Conservation (phyloP, 2,797 vertebrate genomes). For the Arremon aurantiirostris region DNA sequence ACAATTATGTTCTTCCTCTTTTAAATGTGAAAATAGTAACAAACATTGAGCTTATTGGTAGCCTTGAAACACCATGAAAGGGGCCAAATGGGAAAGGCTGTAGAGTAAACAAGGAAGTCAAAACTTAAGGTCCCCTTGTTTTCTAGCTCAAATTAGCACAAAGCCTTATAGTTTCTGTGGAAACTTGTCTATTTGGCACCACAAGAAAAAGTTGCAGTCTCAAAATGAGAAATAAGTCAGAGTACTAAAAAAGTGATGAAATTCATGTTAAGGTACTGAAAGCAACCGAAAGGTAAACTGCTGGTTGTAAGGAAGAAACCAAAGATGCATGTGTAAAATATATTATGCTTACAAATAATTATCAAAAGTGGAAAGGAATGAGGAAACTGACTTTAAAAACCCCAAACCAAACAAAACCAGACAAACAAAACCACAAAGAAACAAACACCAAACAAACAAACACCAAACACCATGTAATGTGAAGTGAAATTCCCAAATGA, state of each 20-base stretch:
- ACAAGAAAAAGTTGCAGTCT: neutral
- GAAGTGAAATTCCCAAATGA: neutral
- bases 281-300: neutral
- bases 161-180: neutral
- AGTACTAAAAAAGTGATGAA: neutral
- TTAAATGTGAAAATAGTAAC: neutral
- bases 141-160: neutral
- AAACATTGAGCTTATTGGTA: neutral
- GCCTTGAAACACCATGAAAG: neutral
- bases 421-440: neutral
- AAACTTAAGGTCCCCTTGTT: neutral
- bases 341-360: neutral
- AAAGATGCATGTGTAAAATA: neutral
- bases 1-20: neutral
- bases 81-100: neutral
- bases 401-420: neutral
- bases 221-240: neutral
- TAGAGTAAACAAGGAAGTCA: neutral
- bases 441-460: neutral
- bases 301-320: neutral
- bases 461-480: neutral
- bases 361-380: neutral
- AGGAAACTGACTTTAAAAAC: neutral
- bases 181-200: neutral
- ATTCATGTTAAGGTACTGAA: neutral